Percentiles rank a stretch among this genome's conserved stretches.
Evolutionary conservation across 2,113 vertebrate species (phyloP).

Genomic region (rat (Rattus norvegicus)): GRCr8 NC_086024.1:60257501-60258000

Average conservation of each 20-base stretch:
- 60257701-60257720: background rate
- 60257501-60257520: conserved; percentile 47
- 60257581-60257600: conserved; percentile 60
- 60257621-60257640: conserved; percentile 23
- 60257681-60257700: conserved; percentile 21
- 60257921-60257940: background rate
- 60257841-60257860: background rate
- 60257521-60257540: conserved; percentile 54
- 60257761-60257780: background rate
- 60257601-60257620: conserved; percentile 58
- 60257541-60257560: conserved; percentile 16
- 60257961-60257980: background rate
- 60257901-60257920: background rate
- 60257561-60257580: background rate
- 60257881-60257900: background rate
- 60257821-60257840: background rate
- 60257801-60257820: background rate
- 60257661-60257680: conserved; percentile 31
- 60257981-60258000: background rate
- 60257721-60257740: conserved; percentile 3
- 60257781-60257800: background rate
- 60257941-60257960: background rate
- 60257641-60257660: conserved; percentile 46
- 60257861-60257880: background rate
- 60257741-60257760: conserved; percentile 2